These are phyloP conservation scores for Ariopsis seemanni DNA, from an alignment of 2,113 vertebrate species.

Conservation along the genomic window DNA sequence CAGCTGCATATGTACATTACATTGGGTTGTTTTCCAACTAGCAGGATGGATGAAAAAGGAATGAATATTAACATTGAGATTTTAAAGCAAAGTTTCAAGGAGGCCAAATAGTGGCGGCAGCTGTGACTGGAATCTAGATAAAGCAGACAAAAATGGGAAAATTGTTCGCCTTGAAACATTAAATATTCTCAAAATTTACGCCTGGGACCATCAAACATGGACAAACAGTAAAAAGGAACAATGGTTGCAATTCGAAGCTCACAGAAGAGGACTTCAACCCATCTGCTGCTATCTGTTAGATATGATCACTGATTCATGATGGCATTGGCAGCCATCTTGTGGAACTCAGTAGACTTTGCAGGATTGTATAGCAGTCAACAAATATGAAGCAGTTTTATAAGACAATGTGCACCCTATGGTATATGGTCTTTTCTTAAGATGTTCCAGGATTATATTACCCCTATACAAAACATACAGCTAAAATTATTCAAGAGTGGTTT, in stretches of 20 bases:
- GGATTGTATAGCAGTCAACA: neutral
- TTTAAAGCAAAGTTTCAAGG: neutral
- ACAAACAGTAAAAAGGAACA: neutral
- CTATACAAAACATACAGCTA: neutral
- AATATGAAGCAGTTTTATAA: neutral
- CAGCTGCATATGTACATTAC: neutral
- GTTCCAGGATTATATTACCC: neutral
- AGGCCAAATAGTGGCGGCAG: neutral
- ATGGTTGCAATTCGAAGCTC: neutral
- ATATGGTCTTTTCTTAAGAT: neutral
- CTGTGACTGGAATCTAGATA: no score
- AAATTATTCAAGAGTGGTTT: neutral
- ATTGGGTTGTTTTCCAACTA: neutral
- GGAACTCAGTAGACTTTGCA: neutral
- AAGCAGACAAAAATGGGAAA: neutral
- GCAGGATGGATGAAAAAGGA: neutral
- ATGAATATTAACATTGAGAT: neutral
- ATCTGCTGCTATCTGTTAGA: neutral
- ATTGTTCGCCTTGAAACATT: neutral
- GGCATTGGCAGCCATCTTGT: neutral
- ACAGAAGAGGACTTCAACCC: neutral
- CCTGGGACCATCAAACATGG: neutral
- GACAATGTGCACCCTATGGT: neutral
- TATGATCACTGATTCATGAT: conserved; percentile 6
- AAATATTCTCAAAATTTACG: neutral